Base-by-base conservation (phyloP, 2,113 vertebrate species). In the Narcine bancroftii region DNA sequence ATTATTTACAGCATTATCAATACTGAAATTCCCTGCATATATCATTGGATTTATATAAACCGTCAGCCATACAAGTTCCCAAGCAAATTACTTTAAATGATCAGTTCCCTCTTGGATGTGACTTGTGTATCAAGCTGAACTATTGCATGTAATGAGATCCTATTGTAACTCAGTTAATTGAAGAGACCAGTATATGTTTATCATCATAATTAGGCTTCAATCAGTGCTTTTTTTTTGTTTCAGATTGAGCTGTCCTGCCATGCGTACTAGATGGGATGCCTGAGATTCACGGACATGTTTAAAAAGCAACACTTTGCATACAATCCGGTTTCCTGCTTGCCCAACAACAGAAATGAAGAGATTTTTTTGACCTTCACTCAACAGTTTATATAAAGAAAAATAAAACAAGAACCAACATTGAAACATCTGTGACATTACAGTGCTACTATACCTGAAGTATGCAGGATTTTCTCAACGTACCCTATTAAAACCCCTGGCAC, bases 111-210 rank as follows among this genome's bases (percentile, higher is more conserved):
- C 53, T 87, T 87, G 36, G n/a, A 60, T 87, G 81, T 60, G 81
- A 36, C 81, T 60, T 60, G 79, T 60, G 50, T 87, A 60, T 36
- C 53, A 60, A 87, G 33, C 81, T 53, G 53, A 60, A 60, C 33
- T 87, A 36, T 36, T 60, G 47, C 47, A 53, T n/a, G 79, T 83
- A 83, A 87, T 87, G 53, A 63, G 81, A 87, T 87, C 53, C 81
- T 53, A 87, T 53, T 87, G 81, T 87, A 87, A 87, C 81, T n/a
- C 53, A 21, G 81, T 63, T 87, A 87, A 87, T 60, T 87, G 81
- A 87, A 60, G 53, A 39, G 53, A 60, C 81, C 81, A 60, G 81
- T 60, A 60, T 17, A 87, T 87, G 81, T 36, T 60, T 87, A 87
- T 87, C 60, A 36, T 63, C 15, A 60, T 85, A 60, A 63, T 60